These are phyloP conservation scores for Anarsia innoxiella DNA, from an alignment of 2,888 invertebrate genomes.

Conservation along the genomic window DNA sequence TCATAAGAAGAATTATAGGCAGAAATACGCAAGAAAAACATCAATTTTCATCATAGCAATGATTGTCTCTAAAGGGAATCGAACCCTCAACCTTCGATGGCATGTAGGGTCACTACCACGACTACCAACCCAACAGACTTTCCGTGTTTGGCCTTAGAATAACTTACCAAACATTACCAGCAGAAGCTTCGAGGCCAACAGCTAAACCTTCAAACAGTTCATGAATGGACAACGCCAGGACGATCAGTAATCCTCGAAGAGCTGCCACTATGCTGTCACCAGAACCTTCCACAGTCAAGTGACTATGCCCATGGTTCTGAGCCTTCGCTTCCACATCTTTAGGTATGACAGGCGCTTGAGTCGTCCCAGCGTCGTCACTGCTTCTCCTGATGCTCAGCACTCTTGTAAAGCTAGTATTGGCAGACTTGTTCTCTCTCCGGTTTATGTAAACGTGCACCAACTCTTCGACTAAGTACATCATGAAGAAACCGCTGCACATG, in stretches of 20 bases:
- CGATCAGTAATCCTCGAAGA: slow-evolving; percentile 83
- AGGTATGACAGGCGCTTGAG: neutral
- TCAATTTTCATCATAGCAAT: too few relatives aligned
- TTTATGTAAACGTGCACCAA: slow-evolving; percentile 82
- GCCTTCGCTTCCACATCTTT: slow-evolving; percentile 26
- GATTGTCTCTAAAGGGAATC: too few relatives aligned
- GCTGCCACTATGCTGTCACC: slow-evolving; percentile 61
- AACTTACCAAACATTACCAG: slow-evolving; percentile 61
- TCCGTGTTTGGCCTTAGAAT: too few relatives aligned
- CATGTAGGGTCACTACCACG: too few relatives aligned
- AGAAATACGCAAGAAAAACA: too few relatives aligned
- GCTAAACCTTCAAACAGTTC: slow-evolving; percentile 91
- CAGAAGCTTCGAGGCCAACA: slow-evolving; percentile 82
- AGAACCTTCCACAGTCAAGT: slow-evolving; percentile 31
- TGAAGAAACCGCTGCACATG: slow-evolving; percentile 84
- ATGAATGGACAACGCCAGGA: slow-evolving; percentile 83
- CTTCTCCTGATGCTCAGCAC: slow-evolving; percentile 52
- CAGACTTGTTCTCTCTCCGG: slow-evolving; percentile 55
- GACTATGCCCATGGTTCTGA: slow-evolving; percentile 40
- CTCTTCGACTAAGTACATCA: slow-evolving; percentile 87
- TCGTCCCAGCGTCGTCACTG: slow-evolving; percentile 36
- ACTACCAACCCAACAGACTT: too few relatives aligned
- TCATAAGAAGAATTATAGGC: too few relatives aligned
- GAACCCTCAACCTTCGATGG: too few relatives aligned
- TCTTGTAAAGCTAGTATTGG: slow-evolving; percentile 41